These are phyloP conservation scores for Holothuria leucospilota DNA, from an alignment of 53 echinoderm and acorn worm species.

Conservation along the genomic window DNA sequence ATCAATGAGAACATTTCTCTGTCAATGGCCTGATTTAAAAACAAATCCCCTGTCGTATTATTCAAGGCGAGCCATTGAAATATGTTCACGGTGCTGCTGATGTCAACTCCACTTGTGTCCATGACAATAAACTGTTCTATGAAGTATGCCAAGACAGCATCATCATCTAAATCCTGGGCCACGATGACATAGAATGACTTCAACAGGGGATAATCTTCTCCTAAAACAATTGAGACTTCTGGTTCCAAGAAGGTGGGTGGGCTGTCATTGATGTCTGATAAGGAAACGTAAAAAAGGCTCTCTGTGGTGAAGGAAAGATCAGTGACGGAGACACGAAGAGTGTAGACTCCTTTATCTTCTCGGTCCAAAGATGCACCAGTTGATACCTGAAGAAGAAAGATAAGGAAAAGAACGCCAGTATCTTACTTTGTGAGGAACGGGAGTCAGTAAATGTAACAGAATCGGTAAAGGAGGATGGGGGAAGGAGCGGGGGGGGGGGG, in stretches of 20 bases:
- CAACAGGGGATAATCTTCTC: slow-evolving; percentile 64
- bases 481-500: no score
- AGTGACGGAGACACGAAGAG: slow-evolving; percentile 70
- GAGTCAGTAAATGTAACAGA: no score
- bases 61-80: slow-evolving; percentile 67
- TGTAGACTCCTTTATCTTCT: slow-evolving; percentile 73
- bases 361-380: slow-evolving; percentile 69
- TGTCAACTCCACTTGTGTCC: slow-evolving; percentile 52
- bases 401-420: not conserved
- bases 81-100: slow-evolving; percentile 63
- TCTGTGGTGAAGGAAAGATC: slow-evolving; percentile 74
- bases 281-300: slow-evolving; percentile 70
- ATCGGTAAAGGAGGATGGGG: no score
- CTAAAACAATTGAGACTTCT: slow-evolving; percentile 56
- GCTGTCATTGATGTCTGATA: slow-evolving; percentile 89
- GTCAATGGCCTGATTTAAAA: slow-evolving; percentile 65
- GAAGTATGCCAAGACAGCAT: slow-evolving; percentile 70
- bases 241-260: slow-evolving; percentile 66
- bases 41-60: slow-evolving; percentile 60
- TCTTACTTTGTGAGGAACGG: no score
- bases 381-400: slow-evolving; percentile 61
- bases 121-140: slow-evolving; percentile 66
- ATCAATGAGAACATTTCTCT: slow-evolving; percentile 71
- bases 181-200: slow-evolving; percentile 61
- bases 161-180: slow-evolving; percentile 74